Percentiles rank a stretch among this genome's conserved stretches.
Conservation (phyloP, 1,140 invertebrate genomes). For the Formica selysi region DNA sequence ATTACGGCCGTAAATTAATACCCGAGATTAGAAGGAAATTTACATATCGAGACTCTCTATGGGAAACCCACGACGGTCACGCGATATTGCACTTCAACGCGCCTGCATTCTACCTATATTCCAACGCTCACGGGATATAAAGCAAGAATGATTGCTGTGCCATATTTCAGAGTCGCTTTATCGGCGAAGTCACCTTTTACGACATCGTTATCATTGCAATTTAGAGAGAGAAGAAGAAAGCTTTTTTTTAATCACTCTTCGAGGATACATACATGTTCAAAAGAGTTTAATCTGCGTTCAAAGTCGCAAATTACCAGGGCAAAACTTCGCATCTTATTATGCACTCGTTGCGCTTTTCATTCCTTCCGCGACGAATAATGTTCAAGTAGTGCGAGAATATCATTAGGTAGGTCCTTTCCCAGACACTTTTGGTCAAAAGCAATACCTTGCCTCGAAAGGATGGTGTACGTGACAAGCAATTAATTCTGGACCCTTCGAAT, state of each 20-base stretch:
- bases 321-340: conserved; percentile 22
- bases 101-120: conserved; percentile 28
- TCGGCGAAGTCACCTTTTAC: conserved; percentile 32
- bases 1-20: conserved; percentile 45
- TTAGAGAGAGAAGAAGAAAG: not conserved
- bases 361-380: conserved; percentile 43
- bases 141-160: conserved; percentile 44
- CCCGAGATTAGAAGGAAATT: conserved; percentile 35
- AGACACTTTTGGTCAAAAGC: conserved; percentile 60
- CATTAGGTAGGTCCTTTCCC: conserved; percentile 55
- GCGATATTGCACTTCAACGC: conserved; percentile 47
- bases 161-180: conserved; percentile 42
- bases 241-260: not conserved
- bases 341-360: conserved; percentile 44
- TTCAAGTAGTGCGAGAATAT: conserved; percentile 32
- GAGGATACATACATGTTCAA: conserved; percentile 6
- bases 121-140: conserved; percentile 5
- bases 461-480: conserved; percentile 72
- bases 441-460: conserved; percentile 32
- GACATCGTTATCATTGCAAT: conserved; percentile 25
- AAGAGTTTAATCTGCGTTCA: conserved; percentile 27
- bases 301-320: conserved; percentile 16
- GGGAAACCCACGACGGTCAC: conserved; percentile 35
- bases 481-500: conserved; percentile 67
- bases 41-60: conserved; percentile 16